A percentile compares a stretch with the other conserved stretches of the same genome.
phyloP scores from a whole-genome alignment of 1,140 invertebrate species.

The Hypothenemus hampei region DNA sequence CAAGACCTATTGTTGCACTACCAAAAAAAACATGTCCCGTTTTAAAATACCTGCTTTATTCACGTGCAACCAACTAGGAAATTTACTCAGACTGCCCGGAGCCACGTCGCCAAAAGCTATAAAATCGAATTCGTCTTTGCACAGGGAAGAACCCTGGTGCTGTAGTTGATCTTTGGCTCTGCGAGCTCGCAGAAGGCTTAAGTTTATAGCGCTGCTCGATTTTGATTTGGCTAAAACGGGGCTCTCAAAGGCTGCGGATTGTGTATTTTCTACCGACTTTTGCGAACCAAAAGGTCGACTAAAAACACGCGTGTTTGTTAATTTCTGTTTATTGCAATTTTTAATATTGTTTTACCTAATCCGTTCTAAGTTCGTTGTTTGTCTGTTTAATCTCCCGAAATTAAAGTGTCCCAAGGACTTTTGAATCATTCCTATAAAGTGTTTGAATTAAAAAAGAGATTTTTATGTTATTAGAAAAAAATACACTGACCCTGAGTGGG shows the following conservation, averaged over 20 bases:
- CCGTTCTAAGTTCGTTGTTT: slow-evolving; percentile 43
- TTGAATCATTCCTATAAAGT: slow-evolving; percentile 13
- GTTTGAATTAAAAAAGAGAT: not conserved
- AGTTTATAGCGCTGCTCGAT: slow-evolving; percentile 45
- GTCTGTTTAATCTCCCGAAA: slow-evolving; percentile 38
- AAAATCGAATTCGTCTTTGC: slow-evolving; percentile 43
- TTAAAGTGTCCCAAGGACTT: slow-evolving; percentile 37
- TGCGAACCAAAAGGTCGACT: slow-evolving; percentile 31
- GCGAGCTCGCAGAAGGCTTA: slow-evolving; percentile 38
- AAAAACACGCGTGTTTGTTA: too few species aligned
- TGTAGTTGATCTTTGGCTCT: slow-evolving; percentile 36
- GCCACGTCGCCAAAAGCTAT: slow-evolving; percentile 34
- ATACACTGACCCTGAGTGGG: slow-evolving; percentile 21
- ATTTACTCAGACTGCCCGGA: slow-evolving; percentile 19
- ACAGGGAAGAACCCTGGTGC: slow-evolving; percentile 23
- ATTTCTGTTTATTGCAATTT: too few species aligned
- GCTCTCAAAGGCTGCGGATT: slow-evolving; percentile 24
- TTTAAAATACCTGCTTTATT: slow-evolving; percentile 25
- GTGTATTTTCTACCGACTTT: slow-evolving; percentile 26
- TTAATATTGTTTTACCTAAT: too few species aligned
- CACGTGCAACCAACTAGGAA: slow-evolving; percentile 33
- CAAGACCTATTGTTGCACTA: slow-evolving; percentile 3
- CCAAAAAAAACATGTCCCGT: not conserved
- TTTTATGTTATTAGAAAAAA: not conserved
- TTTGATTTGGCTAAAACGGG: slow-evolving; percentile 42